Conservation (phyloP, 2,888 invertebrate genomes). For the Danaus chrysippus region DNA sequence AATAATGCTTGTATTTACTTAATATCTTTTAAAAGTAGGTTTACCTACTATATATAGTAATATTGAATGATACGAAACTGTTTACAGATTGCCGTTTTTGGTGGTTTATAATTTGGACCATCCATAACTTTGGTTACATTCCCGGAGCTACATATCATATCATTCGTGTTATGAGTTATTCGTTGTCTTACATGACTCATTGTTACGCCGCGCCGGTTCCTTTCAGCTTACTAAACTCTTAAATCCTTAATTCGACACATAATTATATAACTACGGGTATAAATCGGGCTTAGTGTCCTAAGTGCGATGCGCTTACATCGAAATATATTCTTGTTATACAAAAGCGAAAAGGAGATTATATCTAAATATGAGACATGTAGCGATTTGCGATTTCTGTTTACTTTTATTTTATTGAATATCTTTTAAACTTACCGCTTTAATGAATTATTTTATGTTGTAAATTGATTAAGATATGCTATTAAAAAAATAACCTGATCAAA, state of each 20-base stretch:
- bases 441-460: too few species aligned
- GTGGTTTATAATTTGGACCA: too few species aligned
- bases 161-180: background rate
- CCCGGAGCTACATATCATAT: too few species aligned
- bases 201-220: conserved; percentile 37
- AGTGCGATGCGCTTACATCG: conserved; percentile 55
- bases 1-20: too few species aligned
- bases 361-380: conserved; percentile 43
- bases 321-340: conserved; percentile 67
- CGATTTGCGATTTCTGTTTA: conserved; percentile 41
- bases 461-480: too few species aligned
- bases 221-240: conserved; percentile 59
- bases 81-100: too few species aligned
- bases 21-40: too few species aligned
- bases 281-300: conserved; percentile 73
- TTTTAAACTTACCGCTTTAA: too few species aligned
- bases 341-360: conserved; percentile 55
- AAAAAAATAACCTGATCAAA: background rate
- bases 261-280: conserved; percentile 68
- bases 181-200: conserved; percentile 11
- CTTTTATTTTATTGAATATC: too few species aligned
- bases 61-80: too few species aligned
- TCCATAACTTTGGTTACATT: too few species aligned
- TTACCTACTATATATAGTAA: too few species aligned
- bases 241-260: conserved; percentile 65